These are phyloP conservation scores for Pangasius macronema DNA, from an alignment of 2,797 vertebrate genomes.

Conservation along the genomic window DNA sequence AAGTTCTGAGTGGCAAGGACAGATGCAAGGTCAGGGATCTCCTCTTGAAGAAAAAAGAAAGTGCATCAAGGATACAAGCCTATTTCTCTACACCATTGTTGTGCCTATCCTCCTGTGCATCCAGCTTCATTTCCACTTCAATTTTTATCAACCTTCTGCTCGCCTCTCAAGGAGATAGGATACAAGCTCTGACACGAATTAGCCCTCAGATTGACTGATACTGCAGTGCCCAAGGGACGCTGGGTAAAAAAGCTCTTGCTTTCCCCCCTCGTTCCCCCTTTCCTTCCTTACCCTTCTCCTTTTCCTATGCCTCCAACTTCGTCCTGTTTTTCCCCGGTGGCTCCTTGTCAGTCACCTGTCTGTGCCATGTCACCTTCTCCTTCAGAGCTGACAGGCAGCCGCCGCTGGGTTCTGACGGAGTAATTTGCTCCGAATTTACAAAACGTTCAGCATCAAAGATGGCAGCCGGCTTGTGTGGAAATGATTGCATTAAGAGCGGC, in stretches of 20 bases:
- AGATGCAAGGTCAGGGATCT: constrained; percentile 83
- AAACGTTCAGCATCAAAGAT: constrained; percentile 69
- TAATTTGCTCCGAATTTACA: constrained; percentile 81
- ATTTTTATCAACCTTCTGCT: constrained; percentile 95
- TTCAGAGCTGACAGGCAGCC: constrained; percentile 76
- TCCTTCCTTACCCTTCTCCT: constrained; percentile 50
- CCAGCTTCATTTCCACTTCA: constrained; percentile 98
- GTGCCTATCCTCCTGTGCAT: constrained; percentile 85
- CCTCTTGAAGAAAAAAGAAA: constrained; percentile 70
- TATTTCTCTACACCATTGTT: constrained; percentile 80
- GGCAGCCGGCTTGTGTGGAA: constrained; percentile 67
- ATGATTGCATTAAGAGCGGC: constrained; percentile 73
- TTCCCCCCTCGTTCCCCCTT: constrained; percentile 48
- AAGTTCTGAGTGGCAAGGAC: constrained; percentile 79
- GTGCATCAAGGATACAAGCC: constrained; percentile 75
- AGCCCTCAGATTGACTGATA: constrained; percentile 94
- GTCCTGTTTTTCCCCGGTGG: constrained; percentile 64
- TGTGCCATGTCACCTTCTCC: constrained; percentile 71
- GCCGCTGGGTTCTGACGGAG: constrained; percentile 79
- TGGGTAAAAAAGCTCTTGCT: constrained; percentile 71
- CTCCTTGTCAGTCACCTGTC: constrained; percentile 83
- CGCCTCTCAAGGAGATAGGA: constrained; percentile 90
- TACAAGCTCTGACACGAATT: constrained; percentile 94
- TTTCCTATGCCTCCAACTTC: constrained; percentile 51
- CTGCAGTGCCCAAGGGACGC: constrained; percentile 81